These are phyloP conservation scores for Cheirogaleus major DNA, from an alignment of 2,797 vertebrate genomes.

Conservation along the genomic window DNA sequence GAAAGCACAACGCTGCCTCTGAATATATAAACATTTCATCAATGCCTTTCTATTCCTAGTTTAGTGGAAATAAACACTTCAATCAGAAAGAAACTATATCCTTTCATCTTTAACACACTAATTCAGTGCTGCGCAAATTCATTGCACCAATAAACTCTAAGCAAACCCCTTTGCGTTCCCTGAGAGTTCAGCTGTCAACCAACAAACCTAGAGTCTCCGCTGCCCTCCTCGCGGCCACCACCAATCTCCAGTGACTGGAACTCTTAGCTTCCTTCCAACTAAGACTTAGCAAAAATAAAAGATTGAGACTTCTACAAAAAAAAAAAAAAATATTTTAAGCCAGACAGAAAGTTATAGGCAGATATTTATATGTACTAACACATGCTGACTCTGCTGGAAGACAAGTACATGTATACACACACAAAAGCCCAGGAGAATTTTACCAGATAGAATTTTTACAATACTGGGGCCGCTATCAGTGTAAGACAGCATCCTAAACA, in stretches of 20 bases:
- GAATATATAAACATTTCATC: not conserved
- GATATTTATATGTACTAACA: not conserved
- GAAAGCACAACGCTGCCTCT: not conserved
- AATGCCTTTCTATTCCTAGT: not conserved
- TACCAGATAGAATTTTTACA: not conserved
- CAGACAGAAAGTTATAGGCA: not conserved
- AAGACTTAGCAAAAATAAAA: not conserved
- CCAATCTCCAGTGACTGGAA: not conserved
- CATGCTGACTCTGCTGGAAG: not conserved
- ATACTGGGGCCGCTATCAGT: not conserved
- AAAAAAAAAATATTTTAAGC: too few species aligned
- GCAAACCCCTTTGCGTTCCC: not conserved
- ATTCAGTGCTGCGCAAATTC: not conserved
- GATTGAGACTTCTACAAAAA: not conserved
- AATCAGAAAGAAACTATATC: not conserved
- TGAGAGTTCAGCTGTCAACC: not conserved
- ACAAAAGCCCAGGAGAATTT: not conserved
- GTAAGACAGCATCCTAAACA: not conserved
- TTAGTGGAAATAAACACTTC: not conserved
- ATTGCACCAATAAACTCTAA: not conserved
- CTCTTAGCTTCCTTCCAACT: not conserved
- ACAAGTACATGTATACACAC: too few species aligned
- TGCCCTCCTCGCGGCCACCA: rapidly evolving
- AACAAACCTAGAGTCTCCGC: not conserved
- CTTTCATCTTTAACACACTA: not conserved